Percentiles rank a stretch among this genome's conserved stretches.
Conservation (phyloP, 2,113 vertebrate species). For the Dinomys branickii region DNA sequence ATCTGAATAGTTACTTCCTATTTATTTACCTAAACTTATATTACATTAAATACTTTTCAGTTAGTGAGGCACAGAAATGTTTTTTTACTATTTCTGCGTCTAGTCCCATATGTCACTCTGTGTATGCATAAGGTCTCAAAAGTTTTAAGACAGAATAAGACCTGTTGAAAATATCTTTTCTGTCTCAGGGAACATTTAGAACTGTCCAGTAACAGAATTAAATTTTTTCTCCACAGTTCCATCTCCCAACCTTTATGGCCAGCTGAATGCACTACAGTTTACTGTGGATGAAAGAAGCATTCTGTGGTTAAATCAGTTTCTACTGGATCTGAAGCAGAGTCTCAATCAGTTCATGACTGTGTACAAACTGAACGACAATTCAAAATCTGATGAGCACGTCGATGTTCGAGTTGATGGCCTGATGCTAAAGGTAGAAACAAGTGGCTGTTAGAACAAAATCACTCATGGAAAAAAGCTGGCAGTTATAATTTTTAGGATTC, state of each 20-base stretch:
- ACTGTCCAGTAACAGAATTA: conserved; percentile 54
- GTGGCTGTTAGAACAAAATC: conserved; percentile 1
- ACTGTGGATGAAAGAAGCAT: conserved; percentile 96
- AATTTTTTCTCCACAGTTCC: conserved; percentile 89
- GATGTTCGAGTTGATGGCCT: conserved; percentile 96
- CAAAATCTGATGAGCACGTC: conserved; percentile 97
- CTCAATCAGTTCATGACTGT: conserved; percentile 98
- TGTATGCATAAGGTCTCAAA: conserved; percentile 14
- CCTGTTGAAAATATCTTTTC: conserved; percentile 25
- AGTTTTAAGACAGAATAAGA: conserved; percentile 27
- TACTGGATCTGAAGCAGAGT: conserved; percentile 96
- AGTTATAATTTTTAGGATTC: conserved; percentile 44
- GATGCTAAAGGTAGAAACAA: conserved; percentile 94
- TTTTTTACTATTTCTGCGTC: not conserved
- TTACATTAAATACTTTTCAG: conserved; percentile 28
- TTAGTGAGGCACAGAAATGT: not conserved
- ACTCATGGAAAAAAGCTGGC: not conserved
- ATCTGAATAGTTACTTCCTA: not conserved
- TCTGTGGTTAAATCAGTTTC: conserved; percentile 98
- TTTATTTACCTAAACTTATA: conserved; percentile 23
- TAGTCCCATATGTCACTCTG: not conserved
- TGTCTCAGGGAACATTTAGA: conserved; percentile 40
- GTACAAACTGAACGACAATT: conserved; percentile 96
- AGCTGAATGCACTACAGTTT: conserved; percentile 97
- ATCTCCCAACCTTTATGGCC: conserved; percentile 95